Conservation (phyloP, 2,113 vertebrate species). For the Hemiscyllium ocellatum region DNA sequence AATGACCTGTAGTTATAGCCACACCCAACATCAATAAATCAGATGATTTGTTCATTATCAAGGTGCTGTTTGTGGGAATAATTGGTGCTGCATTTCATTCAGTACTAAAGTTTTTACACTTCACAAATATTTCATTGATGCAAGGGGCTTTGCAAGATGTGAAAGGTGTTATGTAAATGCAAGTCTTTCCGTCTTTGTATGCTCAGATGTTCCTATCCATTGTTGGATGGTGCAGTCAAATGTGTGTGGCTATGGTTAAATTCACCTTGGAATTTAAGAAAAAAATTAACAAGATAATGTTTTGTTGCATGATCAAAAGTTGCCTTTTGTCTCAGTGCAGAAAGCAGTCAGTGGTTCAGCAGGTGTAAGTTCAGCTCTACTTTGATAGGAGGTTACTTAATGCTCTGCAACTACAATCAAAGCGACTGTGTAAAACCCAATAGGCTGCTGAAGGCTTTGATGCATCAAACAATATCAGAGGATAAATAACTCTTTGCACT, state of each 20-base stretch:
- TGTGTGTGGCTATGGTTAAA: neutral
- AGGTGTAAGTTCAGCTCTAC: neutral
- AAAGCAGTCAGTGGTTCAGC: neutral
- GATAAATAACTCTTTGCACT: neutral
- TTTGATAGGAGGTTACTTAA: neutral
- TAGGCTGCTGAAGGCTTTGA: neutral
- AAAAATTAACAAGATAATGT: neutral
- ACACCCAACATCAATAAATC: neutral
- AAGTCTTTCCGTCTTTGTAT: neutral
- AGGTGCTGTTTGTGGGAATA: neutral
- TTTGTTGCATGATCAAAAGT: neutral
- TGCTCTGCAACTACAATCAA: neutral
- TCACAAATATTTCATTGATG: neutral
- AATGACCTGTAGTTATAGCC: neutral
- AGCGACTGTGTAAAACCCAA: neutral
- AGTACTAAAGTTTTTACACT: neutral
- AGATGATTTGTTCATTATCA: neutral
- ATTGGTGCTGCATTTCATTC: neutral
- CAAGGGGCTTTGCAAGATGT: neutral
- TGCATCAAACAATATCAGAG: slow-evolving; percentile 14
- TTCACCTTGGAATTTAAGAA: neutral
- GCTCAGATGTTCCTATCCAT: neutral
- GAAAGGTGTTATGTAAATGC: neutral
- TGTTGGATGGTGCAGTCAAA: neutral
- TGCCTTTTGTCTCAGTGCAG: neutral